These are phyloP conservation scores for Pseudoips prasinana DNA, from an alignment of 2,888 invertebrate genomes.

Conservation along the genomic window DNA sequence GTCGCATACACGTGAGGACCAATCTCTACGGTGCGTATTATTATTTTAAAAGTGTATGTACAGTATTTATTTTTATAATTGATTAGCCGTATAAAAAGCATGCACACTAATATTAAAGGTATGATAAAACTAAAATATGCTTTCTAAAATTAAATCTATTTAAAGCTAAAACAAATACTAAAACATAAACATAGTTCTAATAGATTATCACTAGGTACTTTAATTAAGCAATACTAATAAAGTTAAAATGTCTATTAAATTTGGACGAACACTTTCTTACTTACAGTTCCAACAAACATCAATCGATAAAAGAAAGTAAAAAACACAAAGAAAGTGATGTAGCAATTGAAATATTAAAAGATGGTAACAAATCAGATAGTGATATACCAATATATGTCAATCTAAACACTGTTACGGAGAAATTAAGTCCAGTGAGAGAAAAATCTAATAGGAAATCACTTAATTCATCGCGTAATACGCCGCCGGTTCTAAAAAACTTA, in stretches of 20 bases:
- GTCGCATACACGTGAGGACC: slow-evolving; percentile 24
- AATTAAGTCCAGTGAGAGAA: slow-evolving; percentile 4
- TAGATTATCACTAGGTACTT: too few species aligned
- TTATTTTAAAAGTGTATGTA: background rate
- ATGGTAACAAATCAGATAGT: slow-evolving; percentile 27
- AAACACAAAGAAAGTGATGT: slow-evolving; percentile 4
- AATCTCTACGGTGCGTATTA: slow-evolving; percentile 33
- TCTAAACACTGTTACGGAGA: slow-evolving; percentile 29
- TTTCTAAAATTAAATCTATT: too few species aligned
- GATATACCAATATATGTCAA: slow-evolving; percentile 45
- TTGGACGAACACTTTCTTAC: slow-evolving; percentile 6
- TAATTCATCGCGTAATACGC: slow-evolving; percentile 11
- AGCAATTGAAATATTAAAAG: slow-evolving; percentile 4
- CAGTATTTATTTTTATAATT: background rate
- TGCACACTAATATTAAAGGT: too few species aligned
- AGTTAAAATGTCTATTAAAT: too few species aligned
- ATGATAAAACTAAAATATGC: too few species aligned
- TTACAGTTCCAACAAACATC: slow-evolving; percentile 28
- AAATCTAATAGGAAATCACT: slow-evolving; percentile 13
- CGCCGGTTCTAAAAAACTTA: too few species aligned
- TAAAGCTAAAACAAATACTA: too few species aligned
- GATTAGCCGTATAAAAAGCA: too few species aligned
- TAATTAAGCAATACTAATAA: too few species aligned
- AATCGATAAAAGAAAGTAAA: slow-evolving; percentile 21
- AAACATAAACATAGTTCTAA: too few species aligned